These are phyloP conservation scores for Phaonia tiefii DNA, from an alignment of 2,888 invertebrate species.

Conservation along the genomic window DNA sequence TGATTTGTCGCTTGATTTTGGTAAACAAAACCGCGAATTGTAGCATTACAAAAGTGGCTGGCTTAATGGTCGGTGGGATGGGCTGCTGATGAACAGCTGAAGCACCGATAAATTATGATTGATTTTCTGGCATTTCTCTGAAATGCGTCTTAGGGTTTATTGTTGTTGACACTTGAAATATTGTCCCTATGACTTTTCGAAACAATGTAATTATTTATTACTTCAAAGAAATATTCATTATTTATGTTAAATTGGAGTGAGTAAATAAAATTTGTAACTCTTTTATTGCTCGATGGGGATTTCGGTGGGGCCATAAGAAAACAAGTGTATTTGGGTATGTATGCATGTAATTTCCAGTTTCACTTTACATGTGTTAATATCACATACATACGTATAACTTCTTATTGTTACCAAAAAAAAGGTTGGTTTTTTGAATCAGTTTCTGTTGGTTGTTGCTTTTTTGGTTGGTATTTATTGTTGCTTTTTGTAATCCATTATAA, in stretches of 20 bases:
- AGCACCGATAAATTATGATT: background rate
- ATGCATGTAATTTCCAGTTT: too few species aligned
- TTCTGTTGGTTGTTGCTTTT: background rate
- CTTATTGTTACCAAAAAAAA: constrained; percentile 6
- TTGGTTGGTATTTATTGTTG: constrained; percentile 1
- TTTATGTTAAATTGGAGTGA: constrained; percentile 12
- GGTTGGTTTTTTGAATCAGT: background rate
- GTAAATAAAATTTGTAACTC: background rate
- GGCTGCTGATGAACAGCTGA: background rate
- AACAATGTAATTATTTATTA: constrained; percentile 45
- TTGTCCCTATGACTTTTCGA: too few species aligned
- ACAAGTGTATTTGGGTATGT: background rate
- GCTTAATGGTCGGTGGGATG: too few species aligned
- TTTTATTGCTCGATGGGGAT: background rate
- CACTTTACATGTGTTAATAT: background rate
- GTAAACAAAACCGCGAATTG: background rate
- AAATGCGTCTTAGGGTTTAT: constrained; percentile 13
- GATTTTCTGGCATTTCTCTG: too few species aligned
- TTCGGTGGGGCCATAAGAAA: background rate
- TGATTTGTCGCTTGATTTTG: background rate
- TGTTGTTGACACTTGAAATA: constrained; percentile 44
- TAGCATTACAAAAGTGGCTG: background rate
- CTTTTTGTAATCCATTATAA: constrained; percentile 7
- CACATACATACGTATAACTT: background rate
- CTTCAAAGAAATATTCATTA: constrained; percentile 18